Base-by-base conservation (phyloP, 2,888 invertebrate species). In the Aspidiotus destructor region DNA sequence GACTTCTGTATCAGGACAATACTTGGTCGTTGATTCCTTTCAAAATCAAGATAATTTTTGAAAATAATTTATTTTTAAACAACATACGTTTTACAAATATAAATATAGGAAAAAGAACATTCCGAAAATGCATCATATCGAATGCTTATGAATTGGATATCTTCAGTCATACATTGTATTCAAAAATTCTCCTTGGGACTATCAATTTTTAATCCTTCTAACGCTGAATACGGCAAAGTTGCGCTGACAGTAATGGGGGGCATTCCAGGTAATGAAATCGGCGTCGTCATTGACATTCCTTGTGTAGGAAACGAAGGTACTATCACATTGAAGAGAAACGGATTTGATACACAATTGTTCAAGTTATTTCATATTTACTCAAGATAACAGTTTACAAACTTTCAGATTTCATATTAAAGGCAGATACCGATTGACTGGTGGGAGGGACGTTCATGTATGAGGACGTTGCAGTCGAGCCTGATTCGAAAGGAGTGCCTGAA, bases 191-290 rank as follows among this genome's bases (percentile, higher is more conserved):
- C 58, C 70, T 71, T 72, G 42, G 68, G 64, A 55, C 68, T 65
- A 67, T 72, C 73, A 61, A 71, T 71, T 69, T 73, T 73, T 53
- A 74, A 70, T 41, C 81, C 81, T 74, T 83, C 82, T 75, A 84
- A 79, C 11, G 84, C 81, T 10, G 82, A 79, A 17, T 83, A 83
- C 0, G 86, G 86, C 73, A 86, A 76, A 17, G 85, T 84, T 16
- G 87, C 86, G 73, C 86, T 87, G 13, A 88, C 88, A 16, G 87
- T 88, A 71, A 89, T 85, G 11, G 88, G 86, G 17, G 89, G 88
- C 87, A 88, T 86, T 48, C 88, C 88, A 41, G 87, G 88, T 72
- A 88, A 78, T 13, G 85, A 83, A 58, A 87, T 84, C 0, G 87
- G 86, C 0, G 86, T 87, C 42, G 85, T 83, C 15, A 86, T 81